phyloP scores from a whole-genome alignment of 2,888 invertebrate species.

The Orthonevra nobilis region DNA sequence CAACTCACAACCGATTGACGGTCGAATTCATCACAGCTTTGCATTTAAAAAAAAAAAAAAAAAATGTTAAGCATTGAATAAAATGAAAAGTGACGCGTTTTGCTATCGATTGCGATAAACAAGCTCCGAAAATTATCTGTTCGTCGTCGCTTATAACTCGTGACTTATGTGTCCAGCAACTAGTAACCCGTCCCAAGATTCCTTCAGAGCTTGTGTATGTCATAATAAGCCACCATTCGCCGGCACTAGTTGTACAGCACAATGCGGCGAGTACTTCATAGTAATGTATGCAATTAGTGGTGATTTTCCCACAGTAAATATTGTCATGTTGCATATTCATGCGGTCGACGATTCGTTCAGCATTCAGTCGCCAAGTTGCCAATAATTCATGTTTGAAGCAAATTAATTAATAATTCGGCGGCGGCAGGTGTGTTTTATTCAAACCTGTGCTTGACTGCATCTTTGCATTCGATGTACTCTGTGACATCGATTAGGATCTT shows the following conservation, averaged over 20 bases:
- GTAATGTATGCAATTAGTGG: conserved; percentile 63
- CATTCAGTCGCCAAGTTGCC: conserved; percentile 56
- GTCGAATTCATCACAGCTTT: conserved; percentile 58
- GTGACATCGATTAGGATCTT: conserved; percentile 44
- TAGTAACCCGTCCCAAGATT: conserved; percentile 44
- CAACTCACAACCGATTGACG: conserved; percentile 26
- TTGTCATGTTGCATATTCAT: conserved; percentile 67
- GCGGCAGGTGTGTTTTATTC: conserved; percentile 44
- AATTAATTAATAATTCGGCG: conserved; percentile 58
- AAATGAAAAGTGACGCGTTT: conserved; percentile 43
- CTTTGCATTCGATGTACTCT: conserved; percentile 33
- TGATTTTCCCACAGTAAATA: conserved; percentile 67
- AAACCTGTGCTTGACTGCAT: background rate
- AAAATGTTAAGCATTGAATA: background rate
- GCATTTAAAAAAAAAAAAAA: conserved; percentile 36
- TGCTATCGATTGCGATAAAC: conserved; percentile 57
- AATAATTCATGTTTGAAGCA: conserved; percentile 59
- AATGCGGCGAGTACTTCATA: conserved; percentile 15
- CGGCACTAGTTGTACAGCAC: background rate
- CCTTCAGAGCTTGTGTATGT: conserved; percentile 46
- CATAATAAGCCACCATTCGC: conserved; percentile 52
- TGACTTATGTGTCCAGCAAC: conserved; percentile 61
- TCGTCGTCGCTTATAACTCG: conserved; percentile 48
- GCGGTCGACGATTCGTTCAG: conserved; percentile 51
- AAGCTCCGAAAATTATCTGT: conserved; percentile 47